Percentiles rank a stretch among this genome's conserved stretches.
phyloP scores from a whole-genome alignment of 2,888 invertebrate species.

The Netelia inedita region DNA sequence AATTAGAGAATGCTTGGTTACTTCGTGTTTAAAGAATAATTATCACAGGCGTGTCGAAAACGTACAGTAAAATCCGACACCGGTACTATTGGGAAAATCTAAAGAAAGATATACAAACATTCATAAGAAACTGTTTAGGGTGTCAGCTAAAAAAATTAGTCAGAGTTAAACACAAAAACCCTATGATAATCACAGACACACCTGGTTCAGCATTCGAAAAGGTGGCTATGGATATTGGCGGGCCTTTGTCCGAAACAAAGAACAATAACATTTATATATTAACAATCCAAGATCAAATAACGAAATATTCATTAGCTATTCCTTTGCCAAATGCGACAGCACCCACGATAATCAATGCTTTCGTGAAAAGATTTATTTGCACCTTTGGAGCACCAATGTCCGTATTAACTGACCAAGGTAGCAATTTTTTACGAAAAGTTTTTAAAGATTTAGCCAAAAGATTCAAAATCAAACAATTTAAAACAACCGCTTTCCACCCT shows the following conservation, averaged over 20 bases:
- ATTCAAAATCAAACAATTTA: too few relatives aligned
- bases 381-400: too few relatives aligned
- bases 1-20: too few relatives aligned
- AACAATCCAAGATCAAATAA: not conserved
- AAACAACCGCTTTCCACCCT: slow-evolving; percentile 57
- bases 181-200: slow-evolving; percentile 65
- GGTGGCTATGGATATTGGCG: not conserved
- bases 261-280: not conserved
- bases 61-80: slow-evolving; percentile 51
- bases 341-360: too few relatives aligned
- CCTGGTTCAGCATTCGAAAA: not conserved
- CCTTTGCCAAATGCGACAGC: not conserved
- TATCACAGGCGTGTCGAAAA: slow-evolving; percentile 57
- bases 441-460: slow-evolving; percentile 62
- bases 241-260: not conserved
- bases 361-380: too few relatives aligned
- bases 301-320: not conserved
- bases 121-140: slow-evolving; percentile 47
- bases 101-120: slow-evolving; percentile 40
- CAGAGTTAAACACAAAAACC: slow-evolving; percentile 51
- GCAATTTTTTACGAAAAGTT: slow-evolving; percentile 67
- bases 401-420: too few relatives aligned
- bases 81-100: slow-evolving; percentile 50
- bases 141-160: slow-evolving; percentile 71
- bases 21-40: too few relatives aligned